Evolutionary conservation across 2,888 invertebrate genomes (phyloP).

Genomic region (Arrhopalites spinosus): DNA sequence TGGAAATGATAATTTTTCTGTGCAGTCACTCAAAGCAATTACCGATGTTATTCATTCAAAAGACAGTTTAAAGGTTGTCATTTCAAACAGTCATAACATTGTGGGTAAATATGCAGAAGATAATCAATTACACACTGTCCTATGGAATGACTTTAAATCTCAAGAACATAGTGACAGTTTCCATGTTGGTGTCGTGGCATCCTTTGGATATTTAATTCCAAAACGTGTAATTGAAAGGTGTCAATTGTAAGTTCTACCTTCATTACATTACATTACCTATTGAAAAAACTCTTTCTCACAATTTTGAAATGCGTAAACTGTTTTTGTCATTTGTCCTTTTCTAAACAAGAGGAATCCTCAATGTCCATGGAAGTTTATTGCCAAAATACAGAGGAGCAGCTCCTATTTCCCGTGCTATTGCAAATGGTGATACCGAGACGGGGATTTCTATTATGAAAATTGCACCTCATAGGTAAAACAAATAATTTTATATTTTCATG

Average conservation of each 20-base stretch:
- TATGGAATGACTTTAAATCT: constrained; percentile 65
- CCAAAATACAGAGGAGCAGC: constrained; percentile 94
- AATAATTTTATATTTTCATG: neutral
- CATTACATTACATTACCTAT: constrained; percentile 5
- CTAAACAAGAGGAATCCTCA: constrained; percentile 79
- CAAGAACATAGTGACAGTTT: constrained; percentile 63
- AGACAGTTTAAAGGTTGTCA: constrained; percentile 46
- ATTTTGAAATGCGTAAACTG: no score
- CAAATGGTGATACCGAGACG: constrained; percentile 78
- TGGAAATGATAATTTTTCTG: constrained; percentile 82
- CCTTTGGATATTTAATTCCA: constrained; percentile 91
- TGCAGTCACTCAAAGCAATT: constrained; percentile 73
- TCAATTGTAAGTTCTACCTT: constrained; percentile 71
- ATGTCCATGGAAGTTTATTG: constrained; percentile 89
- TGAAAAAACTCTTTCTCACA: no score
- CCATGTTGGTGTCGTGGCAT: constrained; percentile 87
- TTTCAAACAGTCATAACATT: constrained; percentile 64
- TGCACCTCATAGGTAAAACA: constrained; percentile 67
- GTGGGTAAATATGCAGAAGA: constrained; percentile 72
- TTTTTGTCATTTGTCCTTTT: neutral
- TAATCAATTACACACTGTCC: constrained; percentile 66
- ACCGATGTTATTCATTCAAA: constrained; percentile 26
- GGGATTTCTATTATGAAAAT: constrained; percentile 90
- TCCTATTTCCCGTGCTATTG: constrained; percentile 82
- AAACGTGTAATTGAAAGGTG: constrained; percentile 74